These are phyloP conservation scores for Pomacea canaliculata DNA, from an alignment of 2,888 invertebrate species.

Conservation along the genomic window DNA sequence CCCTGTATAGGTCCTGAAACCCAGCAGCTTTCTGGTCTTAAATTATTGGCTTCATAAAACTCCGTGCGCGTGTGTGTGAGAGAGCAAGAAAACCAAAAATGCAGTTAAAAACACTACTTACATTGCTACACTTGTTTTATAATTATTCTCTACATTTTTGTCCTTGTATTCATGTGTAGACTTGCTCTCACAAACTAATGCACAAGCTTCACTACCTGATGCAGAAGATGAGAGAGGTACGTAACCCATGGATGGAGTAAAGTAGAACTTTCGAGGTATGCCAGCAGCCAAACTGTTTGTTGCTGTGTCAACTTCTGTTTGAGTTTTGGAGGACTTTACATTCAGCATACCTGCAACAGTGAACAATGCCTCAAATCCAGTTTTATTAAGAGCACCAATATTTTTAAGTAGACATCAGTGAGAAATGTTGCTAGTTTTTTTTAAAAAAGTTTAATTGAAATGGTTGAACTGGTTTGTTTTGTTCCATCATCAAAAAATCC, in stretches of 20 bases:
- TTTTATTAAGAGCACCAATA: no score
- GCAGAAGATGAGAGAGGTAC: slow-evolving; percentile 42
- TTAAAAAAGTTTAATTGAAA: no score
- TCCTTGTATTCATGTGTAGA: neutral
- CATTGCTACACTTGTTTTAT: no score
- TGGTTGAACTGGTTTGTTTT: no score
- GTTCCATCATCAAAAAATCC: no score
- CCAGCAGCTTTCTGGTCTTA: neutral
- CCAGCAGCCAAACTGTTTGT: slow-evolving; percentile 11
- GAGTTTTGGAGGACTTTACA: slow-evolving; percentile 51
- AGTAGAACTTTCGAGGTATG: slow-evolving; percentile 55
- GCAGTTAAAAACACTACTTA: no score
- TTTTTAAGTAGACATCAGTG: no score
- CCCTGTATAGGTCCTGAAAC: slow-evolving; percentile 51
- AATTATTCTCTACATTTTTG: no score
- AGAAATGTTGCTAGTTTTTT: no score
- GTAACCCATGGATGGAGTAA: slow-evolving; percentile 56
- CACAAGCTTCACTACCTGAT: neutral
- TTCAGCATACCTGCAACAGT: slow-evolving; percentile 34
- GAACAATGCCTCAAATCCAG: no score
- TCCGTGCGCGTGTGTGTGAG: neutral
- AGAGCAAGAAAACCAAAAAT: neutral
- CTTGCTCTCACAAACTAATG: neutral
- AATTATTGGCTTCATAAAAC: neutral
- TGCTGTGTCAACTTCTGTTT: slow-evolving; percentile 30